Evolutionary conservation across 2,113 vertebrate genomes (phyloP), one percentile per base, ranked within the genome.

Genomic region (Onychorhynchus coronatus): DNA sequence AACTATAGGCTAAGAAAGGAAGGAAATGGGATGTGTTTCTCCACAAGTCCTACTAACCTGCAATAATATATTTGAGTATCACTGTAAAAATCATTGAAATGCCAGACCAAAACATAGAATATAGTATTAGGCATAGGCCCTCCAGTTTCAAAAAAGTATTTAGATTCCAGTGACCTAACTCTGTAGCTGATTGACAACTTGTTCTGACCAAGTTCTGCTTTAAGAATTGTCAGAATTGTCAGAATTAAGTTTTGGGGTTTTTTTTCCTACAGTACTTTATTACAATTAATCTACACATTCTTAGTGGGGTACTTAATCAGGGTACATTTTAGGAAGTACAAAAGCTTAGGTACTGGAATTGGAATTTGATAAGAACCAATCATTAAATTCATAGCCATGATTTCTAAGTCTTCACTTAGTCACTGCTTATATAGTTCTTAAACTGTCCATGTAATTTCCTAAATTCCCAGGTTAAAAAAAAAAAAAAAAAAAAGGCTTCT

Each of bases 1-100:
- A 85, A 93, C 85, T 90, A 73, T 90, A 88, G 55, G 42, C 88
- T 91, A 71, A 85, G 75, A 76, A 90, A 79, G 91, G 70, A 73
- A 88, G 42, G 39, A 91, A 85, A 77, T 41, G 11, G 39, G 21
- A 63, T 76, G 31, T 79, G 27, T 77, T 78, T 93, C 63, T 89
- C 37, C 55, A 55, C 55, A 84, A 84, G 41, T 78, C 33, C 33
- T 89, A 30, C 25, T 88, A 83, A 83, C 42, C 50, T 90, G 24
- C 33, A 77, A n/a, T 77, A 80, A 71, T 83, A 15, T 50, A 28
- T 70, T 66, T 70, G 31, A 62, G 33, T 73, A 59, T 77, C 46
- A 41, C 44, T 73, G 28, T 37, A 79, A 89, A 90, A 90, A 63
- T 65, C 11, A 24, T 24, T 49, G 35, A 86, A 70, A 77, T 77